phyloP scores from a whole-genome alignment of 2,888 invertebrate genomes.

The Agrilus cyanescens region DNA sequence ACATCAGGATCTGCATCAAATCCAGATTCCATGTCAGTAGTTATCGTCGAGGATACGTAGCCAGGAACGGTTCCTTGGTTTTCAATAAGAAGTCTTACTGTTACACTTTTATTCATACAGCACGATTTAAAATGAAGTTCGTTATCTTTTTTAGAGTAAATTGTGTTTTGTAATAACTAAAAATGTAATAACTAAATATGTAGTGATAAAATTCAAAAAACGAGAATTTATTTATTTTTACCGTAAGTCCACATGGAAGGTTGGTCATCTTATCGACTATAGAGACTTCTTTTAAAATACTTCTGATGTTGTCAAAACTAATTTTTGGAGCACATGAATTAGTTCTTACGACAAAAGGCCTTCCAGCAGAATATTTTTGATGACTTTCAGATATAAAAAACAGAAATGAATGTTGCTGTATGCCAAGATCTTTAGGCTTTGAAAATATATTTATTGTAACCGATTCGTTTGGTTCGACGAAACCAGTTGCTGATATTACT shows the following conservation, averaged over 20 bases:
- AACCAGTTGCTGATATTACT: slow-evolving; percentile 28
- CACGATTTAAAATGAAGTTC: slow-evolving; percentile 33
- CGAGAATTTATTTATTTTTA: slow-evolving; percentile 25
- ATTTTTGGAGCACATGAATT: slow-evolving; percentile 45
- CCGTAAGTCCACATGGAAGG: slow-evolving; percentile 35
- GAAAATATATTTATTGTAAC: slow-evolving; percentile 30
- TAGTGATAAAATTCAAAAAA: too few relatives aligned
- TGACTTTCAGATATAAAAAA: slow-evolving; percentile 31
- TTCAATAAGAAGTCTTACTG: slow-evolving; percentile 28
- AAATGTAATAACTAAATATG: neutral
- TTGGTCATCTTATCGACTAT: slow-evolving; percentile 42
- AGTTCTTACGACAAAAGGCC: slow-evolving; percentile 38
- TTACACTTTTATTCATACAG: slow-evolving; percentile 27
- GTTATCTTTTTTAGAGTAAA: slow-evolving; percentile 21
- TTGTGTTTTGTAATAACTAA: slow-evolving; percentile 2
- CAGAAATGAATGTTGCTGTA: slow-evolving; percentile 28
- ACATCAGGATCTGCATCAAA: slow-evolving; percentile 29
- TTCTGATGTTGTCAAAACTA: slow-evolving; percentile 44
- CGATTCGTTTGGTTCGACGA: slow-evolving; percentile 26
- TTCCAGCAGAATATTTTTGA: slow-evolving; percentile 40
- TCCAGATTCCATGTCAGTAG: slow-evolving; percentile 4
- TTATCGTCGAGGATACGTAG: slow-evolving; percentile 12
- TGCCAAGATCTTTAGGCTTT: slow-evolving; percentile 26
- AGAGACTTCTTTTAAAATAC: slow-evolving; percentile 48
- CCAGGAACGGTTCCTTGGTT: slow-evolving; percentile 33